Conservation (phyloP, 2,797 vertebrate species). For the Huso huso region DNA sequence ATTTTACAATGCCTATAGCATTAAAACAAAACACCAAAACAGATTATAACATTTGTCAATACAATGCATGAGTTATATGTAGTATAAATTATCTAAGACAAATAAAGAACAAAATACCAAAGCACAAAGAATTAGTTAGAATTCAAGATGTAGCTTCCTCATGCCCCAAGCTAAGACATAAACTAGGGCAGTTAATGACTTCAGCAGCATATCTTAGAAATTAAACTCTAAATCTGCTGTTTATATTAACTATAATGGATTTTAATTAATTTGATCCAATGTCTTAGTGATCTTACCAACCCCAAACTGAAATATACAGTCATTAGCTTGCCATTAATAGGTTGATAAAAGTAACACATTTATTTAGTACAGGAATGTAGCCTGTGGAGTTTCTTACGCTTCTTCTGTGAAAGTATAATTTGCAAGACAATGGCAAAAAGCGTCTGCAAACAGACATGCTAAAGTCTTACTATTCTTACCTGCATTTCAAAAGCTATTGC, state of each 20-base stretch:
- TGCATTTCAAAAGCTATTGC: not conserved
- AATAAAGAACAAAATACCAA: constrained; percentile 9
- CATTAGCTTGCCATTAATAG: too few relatives aligned
- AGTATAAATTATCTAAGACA: not conserved
- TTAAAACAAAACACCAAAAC: constrained; percentile 27
- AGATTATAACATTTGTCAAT: not conserved
- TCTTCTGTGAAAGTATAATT: too few relatives aligned
- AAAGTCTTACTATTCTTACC: not conserved
- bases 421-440: too few relatives aligned
- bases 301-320: too few relatives aligned
- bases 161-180: constrained; percentile 42
- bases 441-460: too few relatives aligned
- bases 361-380: too few relatives aligned
- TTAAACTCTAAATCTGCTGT: constrained; percentile 49
- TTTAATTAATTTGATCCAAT: constrained; percentile 43
- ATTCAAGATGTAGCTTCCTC: constrained; percentile 52
- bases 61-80: not conserved
- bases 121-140: constrained; percentile 13
- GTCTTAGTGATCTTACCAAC: too few relatives aligned
- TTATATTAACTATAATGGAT: constrained; percentile 45
- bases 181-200: constrained; percentile 45
- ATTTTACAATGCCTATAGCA: not conserved
- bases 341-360: too few relatives aligned
- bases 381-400: too few relatives aligned
- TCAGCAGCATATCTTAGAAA: constrained; percentile 42